These are phyloP conservation scores for Meriones psammophilus DNA, from an alignment of 2,797 vertebrate genomes.

Conservation along the genomic window DNA sequence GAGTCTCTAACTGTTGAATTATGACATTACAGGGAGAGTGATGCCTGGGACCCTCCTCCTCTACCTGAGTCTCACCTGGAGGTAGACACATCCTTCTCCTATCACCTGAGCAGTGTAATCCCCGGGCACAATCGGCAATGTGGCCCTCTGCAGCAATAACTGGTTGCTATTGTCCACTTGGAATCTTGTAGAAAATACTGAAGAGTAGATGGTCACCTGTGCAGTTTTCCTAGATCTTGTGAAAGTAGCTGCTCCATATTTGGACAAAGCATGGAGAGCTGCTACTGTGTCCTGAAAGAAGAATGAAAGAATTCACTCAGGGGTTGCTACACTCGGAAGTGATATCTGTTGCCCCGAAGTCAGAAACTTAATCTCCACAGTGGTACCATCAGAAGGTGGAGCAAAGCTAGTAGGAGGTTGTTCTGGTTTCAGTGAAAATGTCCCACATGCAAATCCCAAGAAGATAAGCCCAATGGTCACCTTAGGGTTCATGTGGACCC, in stretches of 20 bases:
- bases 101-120: conserved; percentile 76
- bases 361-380: not conserved
- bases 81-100: conserved; percentile 86
- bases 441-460: not conserved
- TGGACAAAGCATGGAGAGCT: conserved; percentile 86
- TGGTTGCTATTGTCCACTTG: conserved; percentile 83
- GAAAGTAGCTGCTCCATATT: conserved; percentile 83
- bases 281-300: conserved; percentile 88
- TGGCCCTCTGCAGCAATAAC: conserved; percentile 84
- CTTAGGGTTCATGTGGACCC: too few relatives aligned
- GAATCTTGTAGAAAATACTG: conserved; percentile 78
- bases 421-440: not conserved
- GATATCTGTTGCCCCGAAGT: not conserved
- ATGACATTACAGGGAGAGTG: not conserved
- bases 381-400: too few relatives aligned
- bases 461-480: too few relatives aligned
- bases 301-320: not conserved
- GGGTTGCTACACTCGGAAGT: not conserved
- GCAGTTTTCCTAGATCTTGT: conserved; percentile 50
- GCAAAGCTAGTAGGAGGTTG: too few relatives aligned
- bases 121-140: conserved; percentile 82
- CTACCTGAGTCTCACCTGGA: conserved; percentile 81
- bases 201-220: conserved; percentile 83
- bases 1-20: not conserved
- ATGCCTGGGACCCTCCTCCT: not conserved